A percentile compares a stretch with the other conserved stretches of the same genome.
Conservation (phyloP, 1,140 invertebrate genomes). For the Macrosteles quadrilineatus region DNA sequence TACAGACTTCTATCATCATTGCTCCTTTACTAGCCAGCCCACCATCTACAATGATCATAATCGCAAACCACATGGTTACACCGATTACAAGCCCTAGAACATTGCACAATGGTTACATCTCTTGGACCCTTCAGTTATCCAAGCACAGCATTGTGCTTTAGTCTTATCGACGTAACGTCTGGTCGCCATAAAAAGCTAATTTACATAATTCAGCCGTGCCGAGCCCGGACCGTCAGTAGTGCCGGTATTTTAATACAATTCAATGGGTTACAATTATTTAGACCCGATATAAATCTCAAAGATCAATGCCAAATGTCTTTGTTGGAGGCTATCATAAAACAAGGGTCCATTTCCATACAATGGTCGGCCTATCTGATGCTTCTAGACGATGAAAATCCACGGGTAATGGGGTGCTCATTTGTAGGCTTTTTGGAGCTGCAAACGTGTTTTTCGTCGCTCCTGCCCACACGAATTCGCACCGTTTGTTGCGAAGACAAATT, state of each 20-base stretch:
- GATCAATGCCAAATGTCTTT: constrained; percentile 26
- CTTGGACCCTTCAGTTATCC: too few relatives aligned
- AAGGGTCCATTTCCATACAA: constrained; percentile 20
- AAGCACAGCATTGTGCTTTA: too few relatives aligned
- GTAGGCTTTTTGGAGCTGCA: not conserved
- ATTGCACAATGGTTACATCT: too few relatives aligned
- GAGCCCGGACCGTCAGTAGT: constrained; percentile 10
- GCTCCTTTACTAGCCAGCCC: too few relatives aligned
- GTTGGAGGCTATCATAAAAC: constrained; percentile 25
- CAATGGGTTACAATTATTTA: constrained; percentile 27
- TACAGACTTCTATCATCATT: too few relatives aligned
- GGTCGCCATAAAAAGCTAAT: constrained; percentile 9
- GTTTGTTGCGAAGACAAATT: too few relatives aligned
- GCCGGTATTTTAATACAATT: constrained; percentile 21
- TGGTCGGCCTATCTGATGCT: constrained; percentile 3
- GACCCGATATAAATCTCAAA: constrained; percentile 20
- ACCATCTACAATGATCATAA: too few relatives aligned
- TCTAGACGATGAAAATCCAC: not conserved
- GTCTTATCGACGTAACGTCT: not conserved
- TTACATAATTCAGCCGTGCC: constrained; percentile 20
- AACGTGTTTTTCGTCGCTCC: too few relatives aligned
- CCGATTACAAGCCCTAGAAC: too few relatives aligned
- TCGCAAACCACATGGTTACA: too few relatives aligned
- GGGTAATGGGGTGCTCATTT: constrained; percentile 4
- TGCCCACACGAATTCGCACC: too few relatives aligned